Conservation (phyloP, 2,797 vertebrate genomes). For the Sphenopsis melanotis region DNA sequence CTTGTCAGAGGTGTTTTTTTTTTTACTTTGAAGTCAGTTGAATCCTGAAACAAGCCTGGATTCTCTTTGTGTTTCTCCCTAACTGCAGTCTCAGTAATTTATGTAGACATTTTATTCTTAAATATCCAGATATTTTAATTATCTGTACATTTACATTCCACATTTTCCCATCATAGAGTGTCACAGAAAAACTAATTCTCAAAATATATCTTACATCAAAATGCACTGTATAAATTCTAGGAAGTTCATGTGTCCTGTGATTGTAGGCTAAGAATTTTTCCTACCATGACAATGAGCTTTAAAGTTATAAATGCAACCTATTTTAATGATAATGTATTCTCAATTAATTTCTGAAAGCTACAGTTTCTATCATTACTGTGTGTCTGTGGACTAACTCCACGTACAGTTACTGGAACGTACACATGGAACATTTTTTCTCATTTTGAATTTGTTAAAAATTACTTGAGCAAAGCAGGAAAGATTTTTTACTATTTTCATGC, state of each 20-base stretch:
- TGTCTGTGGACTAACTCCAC: background rate
- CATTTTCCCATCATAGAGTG: background rate
- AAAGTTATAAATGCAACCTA: background rate
- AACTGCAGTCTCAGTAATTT: background rate
- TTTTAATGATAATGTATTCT: background rate
- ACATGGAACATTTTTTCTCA: background rate
- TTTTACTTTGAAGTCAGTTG: background rate
- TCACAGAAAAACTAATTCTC: background rate
- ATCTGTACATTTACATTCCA: background rate
- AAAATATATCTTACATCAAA: background rate
- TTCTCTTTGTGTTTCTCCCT: background rate
- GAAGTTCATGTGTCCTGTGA: background rate
- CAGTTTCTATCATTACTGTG: background rate
- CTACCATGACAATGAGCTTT: background rate
- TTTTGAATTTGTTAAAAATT: background rate
- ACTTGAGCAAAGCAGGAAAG: background rate
- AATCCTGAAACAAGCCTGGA: background rate
- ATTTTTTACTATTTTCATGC: background rate
- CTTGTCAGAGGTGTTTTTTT: background rate
- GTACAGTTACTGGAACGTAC: background rate
- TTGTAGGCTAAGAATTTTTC: background rate
- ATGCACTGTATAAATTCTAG: background rate
- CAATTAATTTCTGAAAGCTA: background rate
- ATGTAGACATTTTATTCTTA: background rate
- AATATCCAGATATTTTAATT: background rate